These are phyloP conservation scores for Adelosebastes latens DNA, from an alignment of 2,797 vertebrate genomes.

Conservation along the genomic window DNA sequence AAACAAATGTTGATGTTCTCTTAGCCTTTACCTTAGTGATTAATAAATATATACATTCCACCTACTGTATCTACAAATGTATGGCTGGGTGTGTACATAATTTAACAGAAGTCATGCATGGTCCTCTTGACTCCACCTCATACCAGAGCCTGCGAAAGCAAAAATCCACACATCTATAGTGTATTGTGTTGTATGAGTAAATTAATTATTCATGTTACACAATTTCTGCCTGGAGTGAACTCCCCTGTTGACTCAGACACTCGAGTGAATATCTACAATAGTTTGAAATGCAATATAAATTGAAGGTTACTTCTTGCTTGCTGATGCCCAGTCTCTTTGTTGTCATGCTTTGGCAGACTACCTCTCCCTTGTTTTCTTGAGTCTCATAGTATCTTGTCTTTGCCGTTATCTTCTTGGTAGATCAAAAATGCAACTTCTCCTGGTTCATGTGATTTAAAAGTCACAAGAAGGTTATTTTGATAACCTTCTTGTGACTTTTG, in stretches of 20 bases:
- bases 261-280: neutral
- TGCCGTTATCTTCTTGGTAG: neutral
- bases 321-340: neutral
- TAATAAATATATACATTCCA: neutral
- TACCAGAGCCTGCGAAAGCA: neutral
- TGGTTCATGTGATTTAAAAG: neutral
- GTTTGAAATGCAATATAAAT: neutral
- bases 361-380: neutral
- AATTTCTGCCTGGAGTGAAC: neutral
- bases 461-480: neutral
- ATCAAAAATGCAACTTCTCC: neutral
- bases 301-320: neutral
- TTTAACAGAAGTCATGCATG: neutral
- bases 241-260: neutral
- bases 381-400: neutral
- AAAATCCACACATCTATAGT: neutral
- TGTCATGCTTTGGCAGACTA: neutral
- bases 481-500: neutral
- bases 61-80: neutral
- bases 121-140: neutral
- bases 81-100: neutral
- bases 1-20: neutral
- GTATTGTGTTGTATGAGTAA: neutral
- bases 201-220: neutral
- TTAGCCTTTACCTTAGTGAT: neutral